Conservation (phyloP, 2,113 vertebrate species). For the Plectropomus leopardus region DNA sequence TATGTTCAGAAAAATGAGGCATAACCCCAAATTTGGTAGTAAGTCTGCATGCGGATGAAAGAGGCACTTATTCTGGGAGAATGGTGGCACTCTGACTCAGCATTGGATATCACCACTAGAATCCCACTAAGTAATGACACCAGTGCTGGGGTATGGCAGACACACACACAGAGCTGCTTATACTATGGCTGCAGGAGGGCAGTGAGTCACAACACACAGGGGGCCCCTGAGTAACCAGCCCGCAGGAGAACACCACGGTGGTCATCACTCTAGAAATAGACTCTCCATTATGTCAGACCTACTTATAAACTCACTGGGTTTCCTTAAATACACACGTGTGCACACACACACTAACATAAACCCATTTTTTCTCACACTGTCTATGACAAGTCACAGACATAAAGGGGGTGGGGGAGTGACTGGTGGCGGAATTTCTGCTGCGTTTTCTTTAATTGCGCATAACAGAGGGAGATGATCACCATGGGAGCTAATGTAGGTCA, state of each 20-base stretch:
- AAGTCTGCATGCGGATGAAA: slow-evolving; percentile 7
- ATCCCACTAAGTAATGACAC: slow-evolving; percentile 59
- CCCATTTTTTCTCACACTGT: slow-evolving; percentile 53
- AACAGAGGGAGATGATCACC: slow-evolving; percentile 55
- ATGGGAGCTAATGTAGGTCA: slow-evolving; percentile 50
- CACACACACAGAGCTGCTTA: slow-evolving; percentile 43
- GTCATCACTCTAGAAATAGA: slow-evolving; percentile 73
- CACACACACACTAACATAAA: slow-evolving; percentile 29
- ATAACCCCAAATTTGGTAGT: slow-evolving; percentile 7
- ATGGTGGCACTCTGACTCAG: slow-evolving; percentile 60
- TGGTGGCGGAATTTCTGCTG: slow-evolving; percentile 34
- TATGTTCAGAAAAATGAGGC: background rate
- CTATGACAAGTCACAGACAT: slow-evolving; percentile 59
- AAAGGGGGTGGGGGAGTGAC: slow-evolving; percentile 50
- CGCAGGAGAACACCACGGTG: slow-evolving; percentile 60
- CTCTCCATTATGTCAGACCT: slow-evolving; percentile 72
- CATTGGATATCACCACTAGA: slow-evolving; percentile 40
- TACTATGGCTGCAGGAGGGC: slow-evolving; percentile 53
- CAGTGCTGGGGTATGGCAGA: slow-evolving; percentile 52
- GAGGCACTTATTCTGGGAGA: slow-evolving; percentile 41
- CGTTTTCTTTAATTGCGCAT: slow-evolving; percentile 34
- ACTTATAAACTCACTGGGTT: slow-evolving; percentile 44
- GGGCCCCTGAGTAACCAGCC: slow-evolving; percentile 56
- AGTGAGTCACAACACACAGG: slow-evolving; percentile 61
- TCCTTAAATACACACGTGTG: slow-evolving; percentile 62